phyloP scores from a whole-genome alignment of 64 coral and sea anemone species.

The Anthopleura sola region DNA sequence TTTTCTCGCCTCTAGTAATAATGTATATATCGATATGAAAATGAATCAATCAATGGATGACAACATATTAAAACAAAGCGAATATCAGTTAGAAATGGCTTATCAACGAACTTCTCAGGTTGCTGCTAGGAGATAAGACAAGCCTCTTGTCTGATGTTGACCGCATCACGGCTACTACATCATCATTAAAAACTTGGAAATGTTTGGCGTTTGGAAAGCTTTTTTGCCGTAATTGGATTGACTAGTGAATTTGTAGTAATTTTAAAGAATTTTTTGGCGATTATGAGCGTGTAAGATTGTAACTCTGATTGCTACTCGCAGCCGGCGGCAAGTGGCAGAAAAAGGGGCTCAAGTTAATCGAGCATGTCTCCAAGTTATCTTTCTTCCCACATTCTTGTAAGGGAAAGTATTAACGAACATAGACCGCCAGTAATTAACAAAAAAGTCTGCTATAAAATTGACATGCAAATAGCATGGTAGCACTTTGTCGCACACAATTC shows the following conservation, averaged over 20 bases:
- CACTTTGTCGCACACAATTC: too few relatives aligned
- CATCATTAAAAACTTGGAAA: not conserved
- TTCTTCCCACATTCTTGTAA: not conserved
- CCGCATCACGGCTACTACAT: not conserved
- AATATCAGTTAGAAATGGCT: not conserved
- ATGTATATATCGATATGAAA: not conserved
- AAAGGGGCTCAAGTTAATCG: not conserved
- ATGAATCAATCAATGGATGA: not conserved
- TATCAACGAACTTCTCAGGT: not conserved
- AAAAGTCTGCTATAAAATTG: too few relatives aligned
- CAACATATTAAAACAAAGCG: not conserved
- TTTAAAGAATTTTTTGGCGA: not conserved
- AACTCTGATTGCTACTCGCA: not conserved
- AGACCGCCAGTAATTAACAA: too few relatives aligned
- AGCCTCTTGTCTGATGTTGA: constrained; percentile 6
- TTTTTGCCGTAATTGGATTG: not conserved
- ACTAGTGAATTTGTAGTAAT: not conserved
- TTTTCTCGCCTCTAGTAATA: not conserved
- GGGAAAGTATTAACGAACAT: too few relatives aligned
- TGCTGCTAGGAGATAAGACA: constrained; percentile 7
- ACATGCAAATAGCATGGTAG: too few relatives aligned
- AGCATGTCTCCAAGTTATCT: not conserved
- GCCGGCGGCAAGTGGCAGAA: not conserved
- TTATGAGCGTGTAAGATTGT: not conserved
- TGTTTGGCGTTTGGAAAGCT: not conserved